A percentile compares a stretch with the other conserved stretches of the same genome.
Evolutionary conservation across 64 coral and sea anemone genomes (phyloP).

Genomic region (Porites australiensis): DNA sequence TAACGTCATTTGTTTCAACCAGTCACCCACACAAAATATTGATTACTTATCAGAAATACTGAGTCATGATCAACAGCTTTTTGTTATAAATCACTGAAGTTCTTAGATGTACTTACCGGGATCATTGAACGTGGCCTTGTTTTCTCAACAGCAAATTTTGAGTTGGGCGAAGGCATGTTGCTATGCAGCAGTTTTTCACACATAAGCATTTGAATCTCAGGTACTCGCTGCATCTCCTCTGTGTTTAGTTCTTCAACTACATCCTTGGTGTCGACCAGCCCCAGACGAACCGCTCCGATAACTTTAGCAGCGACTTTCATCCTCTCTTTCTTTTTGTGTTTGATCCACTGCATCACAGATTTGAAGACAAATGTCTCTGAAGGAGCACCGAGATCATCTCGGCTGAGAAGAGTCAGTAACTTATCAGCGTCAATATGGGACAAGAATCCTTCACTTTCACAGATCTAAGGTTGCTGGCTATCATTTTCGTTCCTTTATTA

Average conservation of each 20-base stretch:
- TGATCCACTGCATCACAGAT: constrained; percentile 23
- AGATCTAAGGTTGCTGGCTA: no score
- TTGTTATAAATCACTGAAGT: no score
- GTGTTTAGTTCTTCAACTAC: neutral
- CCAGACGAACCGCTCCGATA: neutral
- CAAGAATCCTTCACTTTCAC: constrained; percentile 10
- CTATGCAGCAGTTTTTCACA: neutral
- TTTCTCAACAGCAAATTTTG: neutral
- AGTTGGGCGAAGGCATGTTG: neutral
- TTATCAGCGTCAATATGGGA: neutral
- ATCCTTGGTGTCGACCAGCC: constrained; percentile 2
- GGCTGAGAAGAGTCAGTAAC: neutral
- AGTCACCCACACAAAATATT: no score
- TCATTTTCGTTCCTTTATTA: no score
- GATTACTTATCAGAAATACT: no score
- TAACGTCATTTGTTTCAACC: no score
- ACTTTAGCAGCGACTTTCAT: constrained; percentile 2
- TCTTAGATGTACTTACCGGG: neutral
- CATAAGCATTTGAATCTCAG: neutral
- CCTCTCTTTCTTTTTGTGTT: constrained; percentile 24
- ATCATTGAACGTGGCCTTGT: neutral
- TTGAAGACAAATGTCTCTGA: constrained; percentile 32
- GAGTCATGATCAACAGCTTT: no score
- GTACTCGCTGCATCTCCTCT: neutral
- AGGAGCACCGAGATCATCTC: constrained; percentile 29